These are phyloP conservation scores for Rhinoderma darwinii DNA, from an alignment of 2,113 vertebrate species.

Conservation along the genomic window DNA sequence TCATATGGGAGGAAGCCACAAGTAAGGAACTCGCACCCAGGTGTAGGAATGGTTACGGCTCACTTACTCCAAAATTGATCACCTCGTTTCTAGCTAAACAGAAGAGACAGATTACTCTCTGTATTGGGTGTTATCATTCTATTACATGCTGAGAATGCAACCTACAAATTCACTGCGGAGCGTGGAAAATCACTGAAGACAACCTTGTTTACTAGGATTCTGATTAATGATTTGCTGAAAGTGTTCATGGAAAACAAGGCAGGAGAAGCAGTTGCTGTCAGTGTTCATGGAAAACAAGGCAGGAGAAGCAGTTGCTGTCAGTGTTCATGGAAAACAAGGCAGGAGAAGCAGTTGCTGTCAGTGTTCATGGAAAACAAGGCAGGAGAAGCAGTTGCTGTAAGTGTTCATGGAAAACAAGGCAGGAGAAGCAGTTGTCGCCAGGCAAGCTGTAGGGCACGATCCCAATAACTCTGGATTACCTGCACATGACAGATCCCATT, in stretches of 20 bases:
- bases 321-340: neutral
- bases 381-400: neutral
- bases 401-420: neutral
- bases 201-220: neutral
- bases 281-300: neutral
- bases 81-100: neutral
- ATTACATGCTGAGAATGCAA: neutral
- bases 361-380: neutral
- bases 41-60: neutral
- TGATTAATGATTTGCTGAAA: neutral
- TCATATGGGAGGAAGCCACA: neutral
- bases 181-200: neutral
- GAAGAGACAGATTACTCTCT: neutral
- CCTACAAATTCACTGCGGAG: neutral
- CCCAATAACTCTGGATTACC: neutral
- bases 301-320: neutral
- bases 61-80: neutral
- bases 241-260: neutral
- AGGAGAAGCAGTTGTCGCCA: neutral
- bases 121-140: neutral
- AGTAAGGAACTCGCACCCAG: neutral
- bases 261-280: neutral
- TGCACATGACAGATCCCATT: neutral
- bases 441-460: neutral
- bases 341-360: neutral